These are phyloP conservation scores for Gastracanthus pulcherrimus DNA, from an alignment of 2,888 invertebrate genomes.

Conservation along the genomic window DNA sequence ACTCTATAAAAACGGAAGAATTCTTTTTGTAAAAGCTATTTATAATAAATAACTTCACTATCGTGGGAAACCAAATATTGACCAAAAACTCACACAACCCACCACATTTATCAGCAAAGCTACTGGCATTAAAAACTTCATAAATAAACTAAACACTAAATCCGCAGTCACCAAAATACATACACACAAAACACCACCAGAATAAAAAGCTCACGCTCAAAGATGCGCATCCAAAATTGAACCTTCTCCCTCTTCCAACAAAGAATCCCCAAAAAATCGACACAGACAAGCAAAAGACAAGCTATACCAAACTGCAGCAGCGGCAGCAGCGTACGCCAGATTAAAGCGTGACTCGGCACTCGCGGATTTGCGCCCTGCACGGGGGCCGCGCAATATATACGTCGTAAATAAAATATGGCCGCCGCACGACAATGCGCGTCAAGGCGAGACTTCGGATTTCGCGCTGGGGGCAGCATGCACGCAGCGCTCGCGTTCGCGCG, in stretches of 20 bases:
- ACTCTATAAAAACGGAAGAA: no score
- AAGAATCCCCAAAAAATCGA: not conserved
- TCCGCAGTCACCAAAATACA: not conserved
- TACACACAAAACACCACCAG: not conserved
- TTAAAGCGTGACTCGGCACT: slow-evolving; percentile 51
- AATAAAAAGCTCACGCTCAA: not conserved
- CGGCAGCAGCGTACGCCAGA: slow-evolving; percentile 8
- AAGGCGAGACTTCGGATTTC: not conserved
- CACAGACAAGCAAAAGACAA: not conserved
- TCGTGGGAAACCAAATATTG: no score
- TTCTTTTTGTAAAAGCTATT: no score
- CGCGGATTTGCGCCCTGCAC: slow-evolving; percentile 60
- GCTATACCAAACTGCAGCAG: not conserved
- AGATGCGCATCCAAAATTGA: no score
- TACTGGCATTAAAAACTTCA: not conserved
- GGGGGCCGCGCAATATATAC: slow-evolving; percentile 61
- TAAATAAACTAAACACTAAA: not conserved
- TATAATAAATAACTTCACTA: no score
- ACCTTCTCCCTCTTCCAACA: not conserved
- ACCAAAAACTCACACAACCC: no score
- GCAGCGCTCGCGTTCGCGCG: no score
- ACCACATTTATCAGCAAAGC: no score
- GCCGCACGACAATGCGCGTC: slow-evolving; percentile 64
- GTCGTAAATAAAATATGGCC: slow-evolving; percentile 66
- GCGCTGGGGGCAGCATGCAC: not conserved